Conservation (phyloP, 2,888 invertebrate genomes). For the Ectemnius continuus region DNA sequence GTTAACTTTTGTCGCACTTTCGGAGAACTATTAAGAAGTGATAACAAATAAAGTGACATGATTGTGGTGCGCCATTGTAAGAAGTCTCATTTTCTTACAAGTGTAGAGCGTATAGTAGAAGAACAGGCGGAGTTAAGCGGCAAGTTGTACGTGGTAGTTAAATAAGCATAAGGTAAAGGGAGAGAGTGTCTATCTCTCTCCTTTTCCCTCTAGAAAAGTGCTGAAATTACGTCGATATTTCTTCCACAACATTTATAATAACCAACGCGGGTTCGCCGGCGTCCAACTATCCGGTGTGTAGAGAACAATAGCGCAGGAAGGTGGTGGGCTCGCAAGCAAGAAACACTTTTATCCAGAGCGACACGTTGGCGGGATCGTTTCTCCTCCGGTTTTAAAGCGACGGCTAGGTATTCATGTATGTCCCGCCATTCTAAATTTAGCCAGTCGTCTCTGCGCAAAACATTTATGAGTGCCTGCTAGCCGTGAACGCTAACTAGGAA, state of each 20-base stretch:
- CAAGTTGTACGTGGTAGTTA: slow-evolving; percentile 16
- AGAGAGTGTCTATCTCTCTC: slow-evolving; percentile 1
- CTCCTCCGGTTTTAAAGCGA: too few relatives aligned
- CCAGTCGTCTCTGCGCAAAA: too few relatives aligned
- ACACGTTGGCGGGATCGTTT: too few relatives aligned
- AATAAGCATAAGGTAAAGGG: slow-evolving; percentile 28
- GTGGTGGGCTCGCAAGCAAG: slow-evolving; percentile 33
- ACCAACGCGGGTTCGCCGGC: slow-evolving; percentile 42
- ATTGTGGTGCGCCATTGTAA: not conserved
- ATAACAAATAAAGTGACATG: slow-evolving; percentile 34
- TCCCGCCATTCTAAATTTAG: too few relatives aligned
- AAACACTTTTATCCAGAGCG: slow-evolving; percentile 44
- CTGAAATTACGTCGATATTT: slow-evolving; percentile 52
- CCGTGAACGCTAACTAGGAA: too few relatives aligned
- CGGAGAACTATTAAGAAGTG: slow-evolving; percentile 10
- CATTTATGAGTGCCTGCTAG: not conserved
- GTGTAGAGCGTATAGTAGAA: not conserved
- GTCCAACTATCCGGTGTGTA: slow-evolving; percentile 4
- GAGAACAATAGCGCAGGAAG: slow-evolving; percentile 42
- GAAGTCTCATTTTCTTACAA: not conserved
- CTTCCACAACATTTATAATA: slow-evolving; percentile 48
- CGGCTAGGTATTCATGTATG: too few relatives aligned
- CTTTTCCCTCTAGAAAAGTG: not conserved
- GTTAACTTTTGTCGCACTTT: not conserved
- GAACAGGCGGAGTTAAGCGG: not conserved